phyloP scores from a whole-genome alignment of 1,140 invertebrate genomes.

The Onthophagus taurus region DNA sequence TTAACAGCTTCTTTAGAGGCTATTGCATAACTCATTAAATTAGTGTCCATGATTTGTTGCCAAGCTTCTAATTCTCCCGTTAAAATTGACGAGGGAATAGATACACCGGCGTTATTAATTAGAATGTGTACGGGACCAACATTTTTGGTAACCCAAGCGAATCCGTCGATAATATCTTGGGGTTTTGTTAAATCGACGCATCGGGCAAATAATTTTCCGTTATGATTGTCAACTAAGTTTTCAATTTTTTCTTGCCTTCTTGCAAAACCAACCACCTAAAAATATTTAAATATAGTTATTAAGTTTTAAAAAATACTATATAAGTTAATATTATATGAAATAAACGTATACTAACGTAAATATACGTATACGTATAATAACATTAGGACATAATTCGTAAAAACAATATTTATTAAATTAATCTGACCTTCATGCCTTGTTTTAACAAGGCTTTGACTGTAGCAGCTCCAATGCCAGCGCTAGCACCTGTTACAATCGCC shows the following conservation, averaged over 20 bases:
- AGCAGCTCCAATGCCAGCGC: too few relatives aligned
- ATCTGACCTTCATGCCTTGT: too few relatives aligned
- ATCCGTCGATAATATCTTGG: conserved; percentile 49
- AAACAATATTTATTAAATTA: too few relatives aligned
- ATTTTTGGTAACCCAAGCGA: conserved; percentile 33
- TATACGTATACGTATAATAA: too few relatives aligned
- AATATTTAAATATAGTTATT: too few relatives aligned
- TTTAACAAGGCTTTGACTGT: too few relatives aligned
- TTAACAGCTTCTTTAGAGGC: conserved; percentile 40
- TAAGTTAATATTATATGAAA: too few relatives aligned
- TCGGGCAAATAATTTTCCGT: conserved; percentile 33
- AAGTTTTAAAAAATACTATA: too few relatives aligned
- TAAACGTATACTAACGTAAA: too few relatives aligned
- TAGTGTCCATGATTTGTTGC: conserved; percentile 47
- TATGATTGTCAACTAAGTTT: neutral
- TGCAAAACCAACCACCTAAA: too few relatives aligned
- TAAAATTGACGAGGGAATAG: neutral
- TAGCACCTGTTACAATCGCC: too few relatives aligned
- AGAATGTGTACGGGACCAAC: conserved; percentile 12
- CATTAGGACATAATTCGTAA: too few relatives aligned
- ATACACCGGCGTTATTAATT: conserved; percentile 10
- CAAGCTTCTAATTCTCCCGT: conserved; percentile 36
- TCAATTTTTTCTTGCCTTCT: neutral
- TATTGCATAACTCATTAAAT: conserved; percentile 46
- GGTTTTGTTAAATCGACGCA: conserved; percentile 54